Conservation (phyloP, 2,888 invertebrate genomes). For the Troglohyphantes excavatus region DNA sequence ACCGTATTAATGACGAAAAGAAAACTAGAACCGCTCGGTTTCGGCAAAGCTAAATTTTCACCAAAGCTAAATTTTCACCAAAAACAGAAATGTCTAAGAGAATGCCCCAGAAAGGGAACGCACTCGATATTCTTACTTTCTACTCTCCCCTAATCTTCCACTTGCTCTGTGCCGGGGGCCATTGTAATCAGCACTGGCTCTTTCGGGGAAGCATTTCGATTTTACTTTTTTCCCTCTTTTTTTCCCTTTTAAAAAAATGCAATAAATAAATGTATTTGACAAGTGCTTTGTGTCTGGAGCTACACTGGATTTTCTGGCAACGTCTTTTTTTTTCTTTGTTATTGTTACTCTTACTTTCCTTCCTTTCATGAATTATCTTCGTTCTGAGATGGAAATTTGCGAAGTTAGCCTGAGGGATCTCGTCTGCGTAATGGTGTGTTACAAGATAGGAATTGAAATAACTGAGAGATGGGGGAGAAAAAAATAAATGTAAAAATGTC, state of each 20-base stretch:
- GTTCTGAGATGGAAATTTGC: not conserved
- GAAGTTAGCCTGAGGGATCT: slow-evolving; percentile 28
- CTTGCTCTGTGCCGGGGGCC: slow-evolving; percentile 22
- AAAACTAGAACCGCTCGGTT: not conserved
- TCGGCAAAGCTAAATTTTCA: not conserved
- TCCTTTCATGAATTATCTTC: slow-evolving; percentile 14
- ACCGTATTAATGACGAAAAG: not conserved
- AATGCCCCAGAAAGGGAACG: not conserved
- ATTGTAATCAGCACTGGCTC: slow-evolving; percentile 36
- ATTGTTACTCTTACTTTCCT: slow-evolving; percentile 8
- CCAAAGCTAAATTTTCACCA: not conserved
- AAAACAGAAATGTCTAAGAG: not conserved
- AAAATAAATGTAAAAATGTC: slow-evolving; percentile 13
- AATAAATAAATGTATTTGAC: slow-evolving; percentile 57
- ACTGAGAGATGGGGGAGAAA: not conserved
- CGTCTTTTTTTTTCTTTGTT: slow-evolving; percentile 14
- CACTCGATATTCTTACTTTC: slow-evolving; percentile 3
- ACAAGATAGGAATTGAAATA: not conserved
- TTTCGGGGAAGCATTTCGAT: slow-evolving; percentile 4
- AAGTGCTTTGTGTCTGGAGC: slow-evolving; percentile 29
- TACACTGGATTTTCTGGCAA: slow-evolving; percentile 19
- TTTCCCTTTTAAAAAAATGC: slow-evolving; percentile 18
- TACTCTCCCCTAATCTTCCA: not conserved
- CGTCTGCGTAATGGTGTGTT: slow-evolving; percentile 37
- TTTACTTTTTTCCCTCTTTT: not conserved